Percentiles rank a stretch among this genome's conserved stretches.
Evolutionary conservation across 2,113 vertebrate species (phyloP).

Genomic region (Macaca mulatta): DNA sequence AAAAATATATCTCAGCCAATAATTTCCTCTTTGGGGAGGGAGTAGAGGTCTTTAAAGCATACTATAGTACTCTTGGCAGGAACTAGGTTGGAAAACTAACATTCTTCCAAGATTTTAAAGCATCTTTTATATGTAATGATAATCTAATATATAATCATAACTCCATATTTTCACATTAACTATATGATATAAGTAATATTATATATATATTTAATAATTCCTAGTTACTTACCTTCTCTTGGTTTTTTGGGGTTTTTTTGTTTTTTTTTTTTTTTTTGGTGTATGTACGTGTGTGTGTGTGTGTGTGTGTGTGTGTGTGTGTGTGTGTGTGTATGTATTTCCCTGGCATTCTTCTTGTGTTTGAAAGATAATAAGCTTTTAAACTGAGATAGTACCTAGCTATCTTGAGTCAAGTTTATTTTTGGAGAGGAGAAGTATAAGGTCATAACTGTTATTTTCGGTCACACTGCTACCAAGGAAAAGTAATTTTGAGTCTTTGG

Average conservation of each 20-base stretch:
- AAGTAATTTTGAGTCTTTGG: slow-evolving; percentile 49
- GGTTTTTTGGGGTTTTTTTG: background rate
- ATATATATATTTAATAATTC: background rate
- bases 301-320: no score
- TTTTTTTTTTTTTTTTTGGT: background rate
- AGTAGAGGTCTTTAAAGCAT: background rate
- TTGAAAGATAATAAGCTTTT: slow-evolving; percentile 21
- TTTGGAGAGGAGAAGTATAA: background rate
- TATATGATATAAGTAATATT: background rate
- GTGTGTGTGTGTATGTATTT: background rate
- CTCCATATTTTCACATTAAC: background rate
- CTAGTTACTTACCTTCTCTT: background rate
- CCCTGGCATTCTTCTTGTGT: background rate
- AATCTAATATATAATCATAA: background rate
- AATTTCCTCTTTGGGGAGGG: background rate
- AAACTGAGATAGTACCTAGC: background rate
- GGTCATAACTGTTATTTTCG: slow-evolving; percentile 43
- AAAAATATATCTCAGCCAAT: slow-evolving; percentile 18
- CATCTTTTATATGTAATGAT: background rate
- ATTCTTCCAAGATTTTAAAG: background rate
- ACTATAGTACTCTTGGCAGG: background rate
- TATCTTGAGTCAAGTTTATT: slow-evolving; percentile 56
- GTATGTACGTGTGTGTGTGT: no score
- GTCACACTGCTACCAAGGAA: background rate
- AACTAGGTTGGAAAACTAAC: background rate